Base-by-base conservation (phyloP, 2,888 invertebrate genomes). In the Lithophane socia region DNA sequence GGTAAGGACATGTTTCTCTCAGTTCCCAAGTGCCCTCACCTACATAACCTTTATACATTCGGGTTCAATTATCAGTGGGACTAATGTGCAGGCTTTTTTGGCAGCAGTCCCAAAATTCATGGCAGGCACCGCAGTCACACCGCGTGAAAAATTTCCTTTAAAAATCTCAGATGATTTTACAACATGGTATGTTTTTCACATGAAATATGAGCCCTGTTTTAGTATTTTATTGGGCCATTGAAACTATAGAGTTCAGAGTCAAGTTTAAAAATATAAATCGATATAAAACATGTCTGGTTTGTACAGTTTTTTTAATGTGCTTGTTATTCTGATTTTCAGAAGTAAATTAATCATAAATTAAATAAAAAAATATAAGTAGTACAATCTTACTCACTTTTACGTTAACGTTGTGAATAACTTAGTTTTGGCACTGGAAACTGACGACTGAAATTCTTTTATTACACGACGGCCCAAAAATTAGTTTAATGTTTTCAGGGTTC, bases 81-180 rank as follows among this genome's bases (percentile, higher is more conserved):
- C 71, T 83, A 83, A 83, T 83, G 71, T 73, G 79, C 63, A 72
- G 71, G 47, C 44, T 83, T 73, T 79, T 86, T 86, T 84, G 84
- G 84, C 86, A 84, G 44, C 56, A 24, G 24, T 64, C 80, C 84
- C 84, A 79, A 79, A 83, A 79, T 79, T 82, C 86, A 73, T 68
- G 83, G 79, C 79, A 73, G 85, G 70, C 69, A 61, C 83, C 67
- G 68, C 73, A 83, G 63, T 65, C 67, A 76, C 69, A 18, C 29
- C 29, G 73, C 58, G 73, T 74, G 65, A 83, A 83, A 85, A 74
- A 66, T 66, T 58, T 72, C 58, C 64, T 83, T 83, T 78, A 66
- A 83, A 82, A 83, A 83, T 86, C 84, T 86, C 74, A 58, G 83
- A 69, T 66, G n/a, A 24, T 66, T 74, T 63, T 72, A 83, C 83